Base-by-base conservation (phyloP, 1,140 invertebrate genomes). In the Danaus plexippus region DNA sequence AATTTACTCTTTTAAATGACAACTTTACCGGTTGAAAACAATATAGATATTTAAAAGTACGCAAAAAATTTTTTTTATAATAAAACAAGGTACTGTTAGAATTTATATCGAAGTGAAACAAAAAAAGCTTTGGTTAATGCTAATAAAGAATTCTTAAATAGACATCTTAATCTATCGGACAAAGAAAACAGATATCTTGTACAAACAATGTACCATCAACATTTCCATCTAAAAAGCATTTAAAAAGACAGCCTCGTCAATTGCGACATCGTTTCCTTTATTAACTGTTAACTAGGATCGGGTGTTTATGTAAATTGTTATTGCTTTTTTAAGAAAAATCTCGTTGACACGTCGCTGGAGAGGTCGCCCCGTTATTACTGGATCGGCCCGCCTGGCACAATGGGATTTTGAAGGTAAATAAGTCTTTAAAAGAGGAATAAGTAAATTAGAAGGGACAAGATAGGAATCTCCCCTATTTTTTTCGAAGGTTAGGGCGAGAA, bases 371-470 rank as follows among this genome's bases (percentile, higher is more conserved):
- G 72, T 86, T 85, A 82, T 80, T 78, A 72, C 75, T 65, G 72
- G 72, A 69, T 71, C 71, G 67, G 68, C 67, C 76, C 77, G 75
- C 71, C 71, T 59, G 69, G 75, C 75, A 88, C 85, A 87, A 88
- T 87, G 80, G 84, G 85, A 87, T 87, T 87, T 85, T 84, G 85
- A 87, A 88, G 84, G 88, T 89, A 89, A 90, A 90, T 89, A 90
- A 89, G 89, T 90, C 88, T 89, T 88, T 88, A 89, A 88, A 87
- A 88, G 86, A 88, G 88, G 85, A 88, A 90, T 90, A 90, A 90
- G 89, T 90, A 90, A 90, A 90, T 90, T 90, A 90, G 89, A 90
- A 89, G 88, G 88, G 86, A 87, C 85, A 89, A 87, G 89, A 90
- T 90, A 90, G 87, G 88, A 89, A 90, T 90, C 89, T 89, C 88